phyloP scores from a whole-genome alignment of 1,140 invertebrate genomes.

The Polypedilum vanderplanki region DNA sequence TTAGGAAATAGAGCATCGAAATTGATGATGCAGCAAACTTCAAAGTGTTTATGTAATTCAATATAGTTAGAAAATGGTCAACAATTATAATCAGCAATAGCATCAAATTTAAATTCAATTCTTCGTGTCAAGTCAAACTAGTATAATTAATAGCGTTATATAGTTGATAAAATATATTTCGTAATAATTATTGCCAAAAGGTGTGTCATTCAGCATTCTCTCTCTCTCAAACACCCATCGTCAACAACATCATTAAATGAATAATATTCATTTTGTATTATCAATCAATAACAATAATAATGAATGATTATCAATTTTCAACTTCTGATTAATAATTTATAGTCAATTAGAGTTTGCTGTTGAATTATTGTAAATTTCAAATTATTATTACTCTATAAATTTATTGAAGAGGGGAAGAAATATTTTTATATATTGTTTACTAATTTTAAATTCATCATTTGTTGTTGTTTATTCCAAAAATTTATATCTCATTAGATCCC shows the following conservation, averaged over 20 bases:
- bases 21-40: too few species aligned
- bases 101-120: neutral
- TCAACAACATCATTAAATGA: neutral
- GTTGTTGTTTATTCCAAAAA: too few species aligned
- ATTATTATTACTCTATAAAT: neutral
- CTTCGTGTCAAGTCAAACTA: neutral
- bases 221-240: neutral
- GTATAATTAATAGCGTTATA: neutral
- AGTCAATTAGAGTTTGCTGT: constrained; percentile 2
- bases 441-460: too few species aligned
- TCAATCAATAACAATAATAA: neutral
- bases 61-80: too few species aligned
- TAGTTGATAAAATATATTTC: neutral
- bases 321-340: neutral
- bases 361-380: neutral
- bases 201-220: neutral
- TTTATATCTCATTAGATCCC: too few species aligned
- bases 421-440: too few species aligned
- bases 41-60: too few species aligned
- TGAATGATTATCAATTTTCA: constrained; percentile 16
- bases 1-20: too few species aligned
- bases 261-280: neutral
- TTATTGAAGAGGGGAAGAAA: too few species aligned
- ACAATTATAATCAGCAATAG: neutral
- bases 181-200: constrained; percentile 14